Evolutionary conservation across 2,888 invertebrate species (phyloP).

Genomic region (Fissipunctia ypsillon): DNA sequence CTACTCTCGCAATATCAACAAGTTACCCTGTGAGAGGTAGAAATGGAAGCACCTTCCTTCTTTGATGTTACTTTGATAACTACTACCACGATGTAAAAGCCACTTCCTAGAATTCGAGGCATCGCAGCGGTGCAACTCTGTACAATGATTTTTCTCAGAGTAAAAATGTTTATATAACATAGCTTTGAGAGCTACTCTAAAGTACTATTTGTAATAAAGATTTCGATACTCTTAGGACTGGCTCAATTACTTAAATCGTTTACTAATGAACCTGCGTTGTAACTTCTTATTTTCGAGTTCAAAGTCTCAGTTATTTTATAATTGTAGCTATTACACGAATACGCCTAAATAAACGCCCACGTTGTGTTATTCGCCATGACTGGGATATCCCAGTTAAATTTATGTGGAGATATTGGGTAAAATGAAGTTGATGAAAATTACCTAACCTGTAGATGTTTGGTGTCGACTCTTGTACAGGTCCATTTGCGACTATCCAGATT

Average conservation of each 20-base stretch:
- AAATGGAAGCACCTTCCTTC: conserved; percentile 8
- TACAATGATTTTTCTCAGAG: conserved; percentile 3
- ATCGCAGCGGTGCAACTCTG: neutral
- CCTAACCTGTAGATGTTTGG: neutral
- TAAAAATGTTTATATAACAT: conserved; percentile 13
- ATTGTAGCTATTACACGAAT: conserved; percentile 8
- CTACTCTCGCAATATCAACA: conserved; percentile 2
- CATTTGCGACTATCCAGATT: neutral
- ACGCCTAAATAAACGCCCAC: conserved; percentile 7
- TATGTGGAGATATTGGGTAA: neutral
- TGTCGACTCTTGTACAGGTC: neutral
- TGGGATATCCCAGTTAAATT: conserved; percentile 2
- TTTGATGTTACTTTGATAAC: conserved; percentile 23
- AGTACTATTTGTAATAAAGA: neutral
- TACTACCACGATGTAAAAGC: conserved; percentile 17
- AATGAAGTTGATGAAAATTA: neutral
- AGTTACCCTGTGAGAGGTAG: neutral
- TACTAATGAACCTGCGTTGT: too few relatives aligned
- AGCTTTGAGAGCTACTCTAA: conserved; percentile 5
- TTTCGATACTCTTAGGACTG: neutral
- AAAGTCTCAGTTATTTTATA: conserved; percentile 17
- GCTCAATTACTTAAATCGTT: neutral
- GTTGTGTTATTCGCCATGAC: neutral
- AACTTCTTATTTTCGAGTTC: neutral
- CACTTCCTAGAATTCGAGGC: conserved; percentile 21